Evolutionary conservation across 2,113 vertebrate species (phyloP).

Genomic region (Myotis davidii): DNA sequence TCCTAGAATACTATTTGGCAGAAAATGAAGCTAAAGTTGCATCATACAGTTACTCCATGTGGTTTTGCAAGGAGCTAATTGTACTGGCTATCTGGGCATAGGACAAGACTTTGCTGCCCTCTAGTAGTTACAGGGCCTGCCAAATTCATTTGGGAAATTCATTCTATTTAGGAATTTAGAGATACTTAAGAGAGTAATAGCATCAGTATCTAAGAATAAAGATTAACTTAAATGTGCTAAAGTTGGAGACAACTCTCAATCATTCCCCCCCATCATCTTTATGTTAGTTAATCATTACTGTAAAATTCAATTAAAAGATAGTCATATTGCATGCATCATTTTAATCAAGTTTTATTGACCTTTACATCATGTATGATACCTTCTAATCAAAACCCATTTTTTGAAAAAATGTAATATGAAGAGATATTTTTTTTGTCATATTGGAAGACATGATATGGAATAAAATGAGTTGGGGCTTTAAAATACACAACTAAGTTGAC

Average conservation of each 20-base stretch:
- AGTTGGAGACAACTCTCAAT: background rate
- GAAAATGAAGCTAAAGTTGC: constrained; percentile 76
- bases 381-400: background rate
- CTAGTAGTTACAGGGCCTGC: constrained; percentile 80
- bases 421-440: background rate
- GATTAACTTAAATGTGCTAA: constrained; percentile 17
- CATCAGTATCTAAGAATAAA: background rate
- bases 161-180: constrained; percentile 26
- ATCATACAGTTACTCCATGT: constrained; percentile 61
- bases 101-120: constrained; percentile 82
- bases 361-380: background rate
- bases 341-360: background rate
- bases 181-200: background rate
- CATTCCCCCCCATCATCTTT: background rate
- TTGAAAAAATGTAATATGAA: background rate
- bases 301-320: background rate
- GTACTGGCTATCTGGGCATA: constrained; percentile 66
- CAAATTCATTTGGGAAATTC: constrained; percentile 50
- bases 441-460: background rate
- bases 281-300: background rate
- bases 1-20: constrained; percentile 69
- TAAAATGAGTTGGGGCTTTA: background rate
- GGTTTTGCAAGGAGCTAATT: constrained; percentile 77
- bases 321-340: background rate
- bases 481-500: constrained; percentile 23